Base-by-base conservation (phyloP, 1,140 invertebrate species). In the Chionoecetes opilio region DNA sequence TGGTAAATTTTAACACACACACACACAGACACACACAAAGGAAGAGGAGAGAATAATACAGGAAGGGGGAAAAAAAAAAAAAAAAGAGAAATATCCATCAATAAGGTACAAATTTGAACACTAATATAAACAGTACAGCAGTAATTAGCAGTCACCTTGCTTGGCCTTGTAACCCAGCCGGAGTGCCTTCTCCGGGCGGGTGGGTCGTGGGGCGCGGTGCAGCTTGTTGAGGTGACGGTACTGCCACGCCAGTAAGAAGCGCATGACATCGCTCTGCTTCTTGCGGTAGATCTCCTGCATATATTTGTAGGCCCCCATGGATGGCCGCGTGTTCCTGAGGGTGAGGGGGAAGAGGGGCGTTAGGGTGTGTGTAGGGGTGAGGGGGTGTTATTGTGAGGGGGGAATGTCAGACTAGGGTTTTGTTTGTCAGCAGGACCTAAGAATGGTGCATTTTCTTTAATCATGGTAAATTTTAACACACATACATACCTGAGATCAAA, bases 231-330 rank as follows among this genome's bases (percentile, higher is more conserved):
- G 97, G 97, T 99, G 99, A 94, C 99, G 98, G 97, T 99, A 99
- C 97, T 99, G 99, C 99, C 99, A 99, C 96, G 99, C 99, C 86
- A 99, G 98, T 96, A 99, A 97, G 97, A 99, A 99, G 96, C 99
- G 98, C 97, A 99, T 98, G 96, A 99, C 99, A 98, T 99, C 99
- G 97, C 98, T 99, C 97, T 99, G 99, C 98, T 99, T 99, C 97
- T 99, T 99, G 96, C 99, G 98, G 97, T 99, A 99, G 96, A 99
- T 97, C 97, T 99, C 99, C 97, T 99, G 99, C 98, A 99, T 99
- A 97, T 99, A 99, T 97, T 99, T 99, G 97, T 99, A 99, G 95
- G 99, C 99, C 97, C 99, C 99, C 99, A 99, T 99, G 93, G 96
- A n/a, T 97, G 96, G 82, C 63, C 32, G 34, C 37, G 26, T 31